Percentiles rank a stretch among this genome's conserved stretches.
phyloP scores from a whole-genome alignment of 2,797 vertebrate species.

The Varecia variegata region DNA sequence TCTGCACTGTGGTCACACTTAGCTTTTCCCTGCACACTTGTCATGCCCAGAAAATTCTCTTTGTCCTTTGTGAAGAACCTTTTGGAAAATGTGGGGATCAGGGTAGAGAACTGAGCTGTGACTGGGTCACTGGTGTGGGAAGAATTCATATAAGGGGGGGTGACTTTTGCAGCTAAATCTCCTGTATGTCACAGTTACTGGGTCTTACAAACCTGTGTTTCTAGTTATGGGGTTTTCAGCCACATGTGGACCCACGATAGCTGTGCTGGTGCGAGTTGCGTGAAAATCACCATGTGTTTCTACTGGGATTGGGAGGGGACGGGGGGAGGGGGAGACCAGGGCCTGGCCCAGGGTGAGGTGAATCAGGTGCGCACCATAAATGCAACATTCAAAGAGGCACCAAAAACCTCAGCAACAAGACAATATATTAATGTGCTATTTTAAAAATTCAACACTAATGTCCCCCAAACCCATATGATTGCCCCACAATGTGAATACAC shows the following conservation, averaged over 20 bases:
- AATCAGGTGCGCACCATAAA: background rate
- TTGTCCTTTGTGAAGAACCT: background rate
- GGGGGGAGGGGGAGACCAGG: background rate
- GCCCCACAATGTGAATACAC: background rate
- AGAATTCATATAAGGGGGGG: background rate
- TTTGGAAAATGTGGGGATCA: background rate
- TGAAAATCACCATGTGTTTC: background rate
- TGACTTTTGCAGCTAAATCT: background rate
- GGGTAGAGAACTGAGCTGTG: background rate
- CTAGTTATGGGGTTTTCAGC: background rate
- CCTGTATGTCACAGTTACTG: background rate
- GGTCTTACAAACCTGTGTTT: background rate
- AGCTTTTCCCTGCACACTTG: background rate
- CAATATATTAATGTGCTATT: background rate
- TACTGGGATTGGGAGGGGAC: too few species aligned
- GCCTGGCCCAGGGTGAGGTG: background rate
- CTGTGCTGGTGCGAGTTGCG: background rate
- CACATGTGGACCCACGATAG: background rate
- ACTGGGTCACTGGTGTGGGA: too few species aligned
- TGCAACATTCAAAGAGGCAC: background rate
- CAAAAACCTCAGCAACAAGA: background rate
- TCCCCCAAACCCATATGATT: background rate
- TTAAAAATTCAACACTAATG: background rate
- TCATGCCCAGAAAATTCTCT: background rate
- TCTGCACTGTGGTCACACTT: too few species aligned